Base-by-base conservation (phyloP, 2,797 vertebrate genomes). In the Molossus alvarezi region DNA sequence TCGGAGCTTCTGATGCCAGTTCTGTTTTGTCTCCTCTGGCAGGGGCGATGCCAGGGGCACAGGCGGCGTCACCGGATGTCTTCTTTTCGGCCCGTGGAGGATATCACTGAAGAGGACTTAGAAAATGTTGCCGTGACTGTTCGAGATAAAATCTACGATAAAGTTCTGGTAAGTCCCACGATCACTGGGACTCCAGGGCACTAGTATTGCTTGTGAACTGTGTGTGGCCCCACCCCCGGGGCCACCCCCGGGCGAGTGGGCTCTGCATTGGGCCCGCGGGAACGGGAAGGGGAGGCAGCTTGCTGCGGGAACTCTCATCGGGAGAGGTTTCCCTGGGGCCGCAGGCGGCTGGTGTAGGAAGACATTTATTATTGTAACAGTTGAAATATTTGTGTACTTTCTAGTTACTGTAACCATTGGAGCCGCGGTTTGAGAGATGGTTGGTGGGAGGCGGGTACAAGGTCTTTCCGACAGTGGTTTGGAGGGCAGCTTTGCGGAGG, bases 91-190 rank as follows among this genome's bases (percentile, higher is more conserved):
- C 97, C 99, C 0, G 99, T 99, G 1, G 99, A 99, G 1, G 99
- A 99, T 60, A 99, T 99, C 97, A 99, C 99, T 0, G 96, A 99
- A 65, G 99, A 99, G 84, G 99, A 99, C 64, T 98, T 99, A 98
- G 99, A 99, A 84, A 99, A 99, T 85, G 98, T 99, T 48, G 99
- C 99, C 0, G 96, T 99, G 71, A 99, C 99, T 12, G 98, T 99
- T 98, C 99, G 99, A 98, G 99, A 99, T 98, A 99, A 99, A 98
- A 99, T 99, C 97, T 99, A 99, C 62, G 99, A 99, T 98, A 99
- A 99, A 98, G 99, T 99, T 80, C 97, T 99, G 51, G 99, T 99
- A 98, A 98, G 98, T 97, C 29, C 81, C 1, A 23, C 10, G 18
- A 3, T 69, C 17, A 1, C 0, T 0, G 5, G 21, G 29, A 64